A percentile compares a stretch with the other conserved stretches of the same genome.
Conservation (phyloP, 2,113 vertebrate species). For the Phalacrocorax carbo region DNA sequence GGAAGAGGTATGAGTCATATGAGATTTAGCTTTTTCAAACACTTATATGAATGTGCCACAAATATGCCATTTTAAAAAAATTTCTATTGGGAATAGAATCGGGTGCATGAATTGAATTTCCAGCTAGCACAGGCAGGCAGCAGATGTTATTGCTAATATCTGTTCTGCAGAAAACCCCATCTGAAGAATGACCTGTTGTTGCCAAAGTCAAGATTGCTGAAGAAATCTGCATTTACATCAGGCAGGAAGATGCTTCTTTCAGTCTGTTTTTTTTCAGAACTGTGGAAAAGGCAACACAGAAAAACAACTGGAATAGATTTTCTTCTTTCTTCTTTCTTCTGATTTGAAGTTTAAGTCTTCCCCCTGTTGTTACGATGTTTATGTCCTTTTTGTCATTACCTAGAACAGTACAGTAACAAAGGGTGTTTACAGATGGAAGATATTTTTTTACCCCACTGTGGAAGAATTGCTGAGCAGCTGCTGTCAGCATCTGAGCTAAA, state of each 20-base stretch:
- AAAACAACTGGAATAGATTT: too few relatives aligned
- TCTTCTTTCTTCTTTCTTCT: too few relatives aligned
- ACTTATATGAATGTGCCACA: background rate
- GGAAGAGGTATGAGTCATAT: conserved; percentile 4
- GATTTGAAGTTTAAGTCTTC: too few relatives aligned
- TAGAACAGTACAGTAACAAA: too few relatives aligned
- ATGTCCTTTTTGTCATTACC: too few relatives aligned
- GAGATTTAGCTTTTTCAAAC: conserved; percentile 1
- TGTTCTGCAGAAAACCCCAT: background rate
- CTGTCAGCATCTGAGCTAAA: too few relatives aligned
- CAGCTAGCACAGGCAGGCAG: background rate
- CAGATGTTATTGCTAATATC: background rate
- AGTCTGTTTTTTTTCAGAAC: background rate
- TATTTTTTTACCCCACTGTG: too few relatives aligned
- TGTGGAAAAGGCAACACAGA: background rate
- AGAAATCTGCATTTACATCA: background rate
- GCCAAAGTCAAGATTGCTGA: background rate
- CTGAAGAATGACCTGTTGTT: background rate
- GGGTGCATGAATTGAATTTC: background rate
- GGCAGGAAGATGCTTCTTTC: background rate
- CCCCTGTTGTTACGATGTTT: too few relatives aligned
- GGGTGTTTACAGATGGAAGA: too few relatives aligned
- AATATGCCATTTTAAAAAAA: background rate
- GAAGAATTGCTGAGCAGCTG: too few relatives aligned
- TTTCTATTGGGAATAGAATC: background rate